Conservation (phyloP, 2,888 invertebrate genomes). For the Tiliacea citrago region DNA sequence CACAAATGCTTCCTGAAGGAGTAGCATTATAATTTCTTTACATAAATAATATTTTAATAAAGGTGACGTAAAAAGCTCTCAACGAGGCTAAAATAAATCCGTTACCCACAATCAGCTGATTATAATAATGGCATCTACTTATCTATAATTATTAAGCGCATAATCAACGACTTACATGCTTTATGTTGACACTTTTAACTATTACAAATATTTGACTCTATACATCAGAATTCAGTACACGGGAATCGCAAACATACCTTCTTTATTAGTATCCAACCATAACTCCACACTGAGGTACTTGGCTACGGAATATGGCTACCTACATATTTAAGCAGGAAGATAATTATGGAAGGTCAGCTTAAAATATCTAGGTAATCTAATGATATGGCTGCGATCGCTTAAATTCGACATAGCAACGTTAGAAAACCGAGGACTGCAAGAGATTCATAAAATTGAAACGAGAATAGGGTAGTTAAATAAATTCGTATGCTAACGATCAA, state of each 20-base stretch:
- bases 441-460: constrained; percentile 37
- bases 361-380: constrained; percentile 76
- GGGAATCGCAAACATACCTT: constrained; percentile 42
- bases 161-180: constrained; percentile 54
- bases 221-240: constrained; percentile 44
- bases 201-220: constrained; percentile 43
- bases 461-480: constrained; percentile 39
- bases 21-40: not conserved
- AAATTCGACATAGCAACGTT: constrained; percentile 75
- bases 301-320: constrained; percentile 61
- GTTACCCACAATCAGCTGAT: constrained; percentile 34
- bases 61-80: constrained; percentile 1
- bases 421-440: constrained; percentile 50
- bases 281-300: constrained; percentile 58
- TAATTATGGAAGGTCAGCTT: constrained; percentile 71
- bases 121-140: constrained; percentile 57
- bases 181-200: constrained; percentile 44
- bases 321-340: constrained; percentile 67
- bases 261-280: constrained; percentile 33
- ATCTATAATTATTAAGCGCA: constrained; percentile 64
- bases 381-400: constrained; percentile 82
- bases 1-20: constrained; percentile 2
- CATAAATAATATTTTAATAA: constrained; percentile 20
- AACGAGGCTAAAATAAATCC: constrained; percentile 12
- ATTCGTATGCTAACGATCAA: constrained; percentile 71